Evolutionary conservation across 2,113 vertebrate species (phyloP).

Genomic region (Numenius arquata): DNA sequence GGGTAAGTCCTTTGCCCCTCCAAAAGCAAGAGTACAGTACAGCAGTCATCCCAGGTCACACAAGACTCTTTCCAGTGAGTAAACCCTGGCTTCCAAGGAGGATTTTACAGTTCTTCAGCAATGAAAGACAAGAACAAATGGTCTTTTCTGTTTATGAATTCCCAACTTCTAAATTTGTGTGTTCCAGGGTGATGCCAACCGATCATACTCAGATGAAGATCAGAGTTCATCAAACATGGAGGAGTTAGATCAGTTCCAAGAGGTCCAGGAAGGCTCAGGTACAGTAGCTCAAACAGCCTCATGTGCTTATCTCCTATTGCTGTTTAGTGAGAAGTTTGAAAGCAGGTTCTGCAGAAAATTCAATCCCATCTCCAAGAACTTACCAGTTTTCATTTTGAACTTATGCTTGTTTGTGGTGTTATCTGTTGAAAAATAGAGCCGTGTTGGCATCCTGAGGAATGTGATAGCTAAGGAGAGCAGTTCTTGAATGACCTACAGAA

Average conservation of each 20-base stretch:
- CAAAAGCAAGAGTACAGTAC: background rate
- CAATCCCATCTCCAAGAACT: background rate
- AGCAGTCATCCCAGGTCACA: background rate
- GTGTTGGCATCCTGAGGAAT: background rate
- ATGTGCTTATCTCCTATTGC: background rate
- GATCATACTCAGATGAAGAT: slow-evolving; percentile 92
- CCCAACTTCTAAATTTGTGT: background rate
- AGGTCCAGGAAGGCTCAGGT: slow-evolving; percentile 84
- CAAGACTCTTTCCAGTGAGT: background rate
- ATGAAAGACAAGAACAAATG: background rate
- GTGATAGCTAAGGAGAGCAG: background rate
- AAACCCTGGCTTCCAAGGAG: background rate
- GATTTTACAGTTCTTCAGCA: background rate
- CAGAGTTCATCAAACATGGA: slow-evolving; percentile 88
- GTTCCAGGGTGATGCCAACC: slow-evolving; percentile 90
- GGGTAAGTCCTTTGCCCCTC: background rate
- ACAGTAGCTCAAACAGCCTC: background rate
- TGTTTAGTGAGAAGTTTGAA: background rate
- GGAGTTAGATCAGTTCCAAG: slow-evolving; percentile 87
- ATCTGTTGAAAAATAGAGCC: background rate
- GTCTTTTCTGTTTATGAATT: background rate
- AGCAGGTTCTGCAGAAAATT: background rate
- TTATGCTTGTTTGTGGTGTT: background rate
- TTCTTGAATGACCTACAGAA: background rate
- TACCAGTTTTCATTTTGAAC: background rate